Evolutionary conservation across 2,888 invertebrate genomes (phyloP), one percentile per base, ranked within the genome.

Genomic region (Drosophila atroscutellata): DNA sequence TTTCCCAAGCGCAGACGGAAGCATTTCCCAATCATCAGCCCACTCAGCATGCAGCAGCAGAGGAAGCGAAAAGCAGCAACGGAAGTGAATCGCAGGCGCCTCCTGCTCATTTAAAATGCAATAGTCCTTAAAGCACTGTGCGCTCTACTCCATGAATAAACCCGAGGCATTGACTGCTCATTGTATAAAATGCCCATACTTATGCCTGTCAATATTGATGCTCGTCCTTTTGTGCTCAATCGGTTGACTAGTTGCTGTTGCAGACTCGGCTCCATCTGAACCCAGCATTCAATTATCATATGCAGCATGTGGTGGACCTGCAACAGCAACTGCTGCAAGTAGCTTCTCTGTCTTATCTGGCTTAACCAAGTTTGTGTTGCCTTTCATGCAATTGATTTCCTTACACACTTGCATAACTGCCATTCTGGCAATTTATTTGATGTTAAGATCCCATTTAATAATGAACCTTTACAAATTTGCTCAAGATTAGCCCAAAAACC

Each of bases 61-160:
- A 89, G 84, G 85, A 45, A 24, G 24, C 45, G 20, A 7, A 45
- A 8, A 2, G 45, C 24, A 69, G 42, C 73, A 83, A 58, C 75
- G 90, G 88, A 89, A 87, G 85, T 69, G 74, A 63, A 66, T 60
- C 62, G 56, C 24, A 81, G 88, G 88, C 79, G 83, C 90, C 88
- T 87, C 66, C 76, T 88, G 80, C 90, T 86, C 90, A 86, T 86
- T 89, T 89, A 89, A 90, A 90, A 86, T 90, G 73, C 87, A 86
- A 81, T 64, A 66, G 55, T 67, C 63, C 68, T 77, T 77, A 42
- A 45, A 71, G 76, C n/a, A 30, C 47, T 15, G n/a, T 42, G 36
- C 32, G 30, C 34, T 9, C 51, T 42, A 18, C 32, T 15, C 28
- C 64, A 26, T 45, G 47, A 52, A 49, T 74, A 52, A 66, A 32